Evolutionary conservation across 1,140 invertebrate species (phyloP).

Genomic region (Portunus trituberculatus): DNA sequence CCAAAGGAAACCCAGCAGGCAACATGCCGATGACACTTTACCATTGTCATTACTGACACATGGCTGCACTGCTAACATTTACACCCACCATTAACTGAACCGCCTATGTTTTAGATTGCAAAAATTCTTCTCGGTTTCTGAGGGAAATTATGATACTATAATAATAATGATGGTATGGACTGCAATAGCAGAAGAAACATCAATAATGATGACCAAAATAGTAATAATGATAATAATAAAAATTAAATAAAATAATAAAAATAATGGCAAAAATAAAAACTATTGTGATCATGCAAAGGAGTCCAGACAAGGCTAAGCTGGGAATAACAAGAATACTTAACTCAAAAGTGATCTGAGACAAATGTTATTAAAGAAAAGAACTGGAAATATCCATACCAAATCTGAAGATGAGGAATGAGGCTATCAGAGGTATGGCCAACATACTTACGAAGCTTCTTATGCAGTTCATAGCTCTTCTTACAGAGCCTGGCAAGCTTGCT

Average conservation of each 20-base stretch:
- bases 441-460: not conserved
- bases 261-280: not conserved
- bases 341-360: not conserved
- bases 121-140: too few relatives aligned
- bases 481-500: not conserved
- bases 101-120: too few relatives aligned
- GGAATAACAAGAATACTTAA: not conserved
- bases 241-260: not conserved
- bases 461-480: not conserved
- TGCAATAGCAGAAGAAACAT: not conserved
- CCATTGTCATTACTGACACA: too few relatives aligned
- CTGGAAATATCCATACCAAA: not conserved
- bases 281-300: not conserved
- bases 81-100: too few relatives aligned
- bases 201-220: not conserved
- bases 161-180: slow-evolving; percentile 30
- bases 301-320: not conserved
- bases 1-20: too few relatives aligned
- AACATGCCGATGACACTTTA: too few relatives aligned
- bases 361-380: too few relatives aligned
- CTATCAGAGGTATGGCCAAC: not conserved
- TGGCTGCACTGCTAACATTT: too few relatives aligned
- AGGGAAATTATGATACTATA: not conserved
- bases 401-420: not conserved
- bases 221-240: not conserved